These are phyloP conservation scores for Epinotia bilunana DNA, from an alignment of 2,888 invertebrate genomes.

Conservation along the genomic window DNA sequence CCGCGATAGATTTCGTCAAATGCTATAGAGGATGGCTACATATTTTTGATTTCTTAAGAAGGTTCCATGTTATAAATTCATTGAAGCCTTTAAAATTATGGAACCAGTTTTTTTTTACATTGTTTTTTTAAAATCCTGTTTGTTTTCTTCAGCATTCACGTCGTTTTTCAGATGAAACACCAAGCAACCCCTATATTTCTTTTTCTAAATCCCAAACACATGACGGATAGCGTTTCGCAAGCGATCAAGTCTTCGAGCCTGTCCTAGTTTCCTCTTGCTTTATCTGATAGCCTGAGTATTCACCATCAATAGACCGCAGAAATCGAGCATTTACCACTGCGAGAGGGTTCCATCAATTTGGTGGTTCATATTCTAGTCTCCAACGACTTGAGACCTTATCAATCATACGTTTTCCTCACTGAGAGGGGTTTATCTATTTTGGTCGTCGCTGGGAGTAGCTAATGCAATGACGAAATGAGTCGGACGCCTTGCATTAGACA, in stretches of 20 bases:
- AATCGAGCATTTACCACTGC: neutral
- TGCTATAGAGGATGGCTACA: no score
- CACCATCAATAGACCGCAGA: slow-evolving; percentile 42
- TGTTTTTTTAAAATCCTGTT: no score
- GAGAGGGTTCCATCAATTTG: slow-evolving; percentile 36
- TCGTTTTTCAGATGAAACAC: neutral
- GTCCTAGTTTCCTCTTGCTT: slow-evolving; percentile 47
- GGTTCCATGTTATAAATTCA: no score
- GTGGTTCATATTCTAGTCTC: neutral
- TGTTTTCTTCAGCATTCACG: no score
- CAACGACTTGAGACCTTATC: slow-evolving; percentile 31
- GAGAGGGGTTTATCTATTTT: slow-evolving; percentile 35
- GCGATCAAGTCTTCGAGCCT: slow-evolving; percentile 2
- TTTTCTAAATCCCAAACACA: slow-evolving; percentile 36
- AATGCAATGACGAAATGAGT: slow-evolving; percentile 58
- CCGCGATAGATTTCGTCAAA: no score
- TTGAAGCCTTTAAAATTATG: no score
- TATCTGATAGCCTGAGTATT: slow-evolving; percentile 46
- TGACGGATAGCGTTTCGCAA: slow-evolving; percentile 48
- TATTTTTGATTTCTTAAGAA: no score
- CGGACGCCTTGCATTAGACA: slow-evolving; percentile 56
- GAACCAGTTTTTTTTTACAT: no score
- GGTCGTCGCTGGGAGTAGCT: slow-evolving; percentile 29
- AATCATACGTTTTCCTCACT: neutral
- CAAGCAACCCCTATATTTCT: neutral